A percentile compares a stretch with the other conserved stretches of the same genome.
phyloP scores from a whole-genome alignment of 2,113 vertebrate species.

The Kryptolebias marmoratus region DNA sequence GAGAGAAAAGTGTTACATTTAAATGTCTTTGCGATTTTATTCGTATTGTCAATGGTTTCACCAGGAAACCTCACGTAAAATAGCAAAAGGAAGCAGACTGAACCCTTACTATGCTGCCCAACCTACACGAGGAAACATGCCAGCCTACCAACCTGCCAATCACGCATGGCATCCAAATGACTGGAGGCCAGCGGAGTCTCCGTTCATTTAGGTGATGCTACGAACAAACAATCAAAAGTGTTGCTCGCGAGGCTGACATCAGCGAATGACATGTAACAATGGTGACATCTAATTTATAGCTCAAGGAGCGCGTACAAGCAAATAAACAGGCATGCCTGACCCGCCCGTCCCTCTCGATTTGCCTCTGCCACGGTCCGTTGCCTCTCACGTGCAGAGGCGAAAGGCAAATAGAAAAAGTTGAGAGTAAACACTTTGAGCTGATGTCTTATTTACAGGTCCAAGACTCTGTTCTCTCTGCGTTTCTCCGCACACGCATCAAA shows the following conservation, averaged over 20 bases:
- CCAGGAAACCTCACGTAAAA: background rate
- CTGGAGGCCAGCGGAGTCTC: conserved; percentile 53
- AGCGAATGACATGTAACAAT: conserved; percentile 75
- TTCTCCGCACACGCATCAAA: conserved; percentile 10
- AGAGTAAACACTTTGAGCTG: conserved; percentile 58
- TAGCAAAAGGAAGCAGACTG: background rate
- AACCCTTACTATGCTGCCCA: background rate
- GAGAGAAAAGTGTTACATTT: no score
- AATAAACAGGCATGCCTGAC: conserved; percentile 77
- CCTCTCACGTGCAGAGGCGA: conserved; percentile 32
- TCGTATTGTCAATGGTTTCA: no score
- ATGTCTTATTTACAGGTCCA: conserved; percentile 70
- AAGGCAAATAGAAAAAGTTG: conserved; percentile 50
- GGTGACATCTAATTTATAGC: conserved; percentile 82
- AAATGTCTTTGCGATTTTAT: no score
- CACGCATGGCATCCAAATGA: conserved; percentile 47
- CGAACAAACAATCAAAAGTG: conserved; percentile 78
- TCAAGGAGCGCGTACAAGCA: conserved; percentile 78
- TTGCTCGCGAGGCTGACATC: conserved; percentile 58
- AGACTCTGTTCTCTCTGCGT: background rate
- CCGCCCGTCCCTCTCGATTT: conserved; percentile 75
- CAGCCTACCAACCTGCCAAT: conserved; percentile 65
- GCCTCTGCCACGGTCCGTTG: conserved; percentile 70
- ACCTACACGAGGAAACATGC: conserved; percentile 24
- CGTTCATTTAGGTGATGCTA: conserved; percentile 72